Evolutionary conservation across 1,140 invertebrate genomes (phyloP).

Genomic region (Orussus abietinus): DNA sequence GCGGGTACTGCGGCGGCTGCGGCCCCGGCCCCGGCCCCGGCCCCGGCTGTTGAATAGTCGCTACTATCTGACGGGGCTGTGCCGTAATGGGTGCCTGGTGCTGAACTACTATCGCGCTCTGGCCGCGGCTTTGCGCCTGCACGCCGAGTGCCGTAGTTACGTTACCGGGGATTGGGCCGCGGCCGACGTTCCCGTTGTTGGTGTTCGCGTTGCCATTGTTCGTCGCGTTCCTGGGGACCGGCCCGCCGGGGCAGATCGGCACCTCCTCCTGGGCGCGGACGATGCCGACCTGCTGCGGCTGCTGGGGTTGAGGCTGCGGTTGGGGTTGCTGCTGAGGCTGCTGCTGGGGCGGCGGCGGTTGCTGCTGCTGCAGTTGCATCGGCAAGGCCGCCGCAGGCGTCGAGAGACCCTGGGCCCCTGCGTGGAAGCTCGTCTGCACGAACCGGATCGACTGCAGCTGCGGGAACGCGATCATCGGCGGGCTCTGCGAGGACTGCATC

Average conservation of each 20-base stretch:
- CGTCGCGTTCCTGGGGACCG: slow-evolving; percentile 17
- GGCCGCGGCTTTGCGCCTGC: slow-evolving; percentile 32
- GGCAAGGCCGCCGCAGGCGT: no score
- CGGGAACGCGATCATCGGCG: slow-evolving; percentile 46
- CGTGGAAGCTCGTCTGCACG: slow-evolving; percentile 47
- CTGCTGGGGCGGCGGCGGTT: no score
- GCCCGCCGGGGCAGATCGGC: slow-evolving; percentile 21
- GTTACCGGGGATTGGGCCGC: slow-evolving; percentile 23
- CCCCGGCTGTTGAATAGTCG: slow-evolving; percentile 34
- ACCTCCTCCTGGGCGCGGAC: slow-evolving; percentile 38
- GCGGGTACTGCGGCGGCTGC: slow-evolving; percentile 30
- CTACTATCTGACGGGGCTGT: slow-evolving; percentile 42
- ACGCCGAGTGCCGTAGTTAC: slow-evolving; percentile 25
- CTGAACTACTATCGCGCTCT: slow-evolving; percentile 42
- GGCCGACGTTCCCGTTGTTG: slow-evolving; percentile 18
- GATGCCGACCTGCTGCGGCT: slow-evolving; percentile 32
- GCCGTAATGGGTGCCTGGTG: slow-evolving; percentile 32
- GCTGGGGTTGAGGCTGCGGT: slow-evolving; percentile 27
- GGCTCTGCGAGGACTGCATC: slow-evolving; percentile 40
- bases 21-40: slow-evolving; percentile 9
- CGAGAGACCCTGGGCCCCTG: slow-evolving; percentile 22
- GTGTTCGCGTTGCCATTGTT: slow-evolving; percentile 26
- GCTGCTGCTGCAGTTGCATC: no score
- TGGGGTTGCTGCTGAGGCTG: no score
- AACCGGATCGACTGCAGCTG: slow-evolving; percentile 48